Evolutionary conservation across 2,113 vertebrate species (phyloP).

Genomic region (Nothocercus julius): DNA sequence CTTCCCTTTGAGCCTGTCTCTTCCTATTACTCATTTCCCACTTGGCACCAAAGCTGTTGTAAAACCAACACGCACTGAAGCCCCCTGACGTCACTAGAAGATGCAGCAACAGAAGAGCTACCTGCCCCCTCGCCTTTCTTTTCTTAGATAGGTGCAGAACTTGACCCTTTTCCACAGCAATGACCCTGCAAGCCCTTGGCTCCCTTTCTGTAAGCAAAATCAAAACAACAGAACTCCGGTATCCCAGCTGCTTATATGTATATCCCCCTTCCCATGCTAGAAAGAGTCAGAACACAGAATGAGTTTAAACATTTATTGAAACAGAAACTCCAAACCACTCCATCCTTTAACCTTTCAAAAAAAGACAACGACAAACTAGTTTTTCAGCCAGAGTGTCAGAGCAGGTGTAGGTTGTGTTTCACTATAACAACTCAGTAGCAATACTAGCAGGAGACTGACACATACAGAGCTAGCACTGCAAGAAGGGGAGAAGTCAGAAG

Average conservation of each 20-base stretch:
- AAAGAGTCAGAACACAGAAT: background rate
- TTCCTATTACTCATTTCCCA: slow-evolving; percentile 33
- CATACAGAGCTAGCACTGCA: slow-evolving; percentile 58
- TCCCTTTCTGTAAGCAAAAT: background rate
- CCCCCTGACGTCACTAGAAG: background rate
- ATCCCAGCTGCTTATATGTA: background rate
- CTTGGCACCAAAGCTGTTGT: slow-evolving; percentile 2
- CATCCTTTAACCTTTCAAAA: slow-evolving; percentile 76
- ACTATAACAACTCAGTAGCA: slow-evolving; percentile 70
- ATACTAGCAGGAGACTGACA: slow-evolving; percentile 69
- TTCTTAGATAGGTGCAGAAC: background rate
- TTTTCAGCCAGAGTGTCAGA: slow-evolving; percentile 74
- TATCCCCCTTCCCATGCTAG: background rate
- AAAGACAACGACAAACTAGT: slow-evolving; percentile 73
- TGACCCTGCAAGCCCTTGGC: background rate
- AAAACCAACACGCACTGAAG: slow-evolving; percentile 21
- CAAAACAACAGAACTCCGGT: background rate
- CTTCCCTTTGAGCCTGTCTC: slow-evolving; percentile 8
- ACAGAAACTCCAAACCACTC: slow-evolving; percentile 83
- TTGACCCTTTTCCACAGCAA: background rate
- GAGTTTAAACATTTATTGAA: slow-evolving; percentile 82
- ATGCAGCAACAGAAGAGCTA: background rate
- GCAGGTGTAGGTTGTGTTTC: slow-evolving; percentile 65
- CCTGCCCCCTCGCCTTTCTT: background rate
- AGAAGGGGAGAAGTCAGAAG: slow-evolving; percentile 52